Conservation (phyloP, 2,888 invertebrate genomes). For the Caenorhabditis sulstoni region DNA sequence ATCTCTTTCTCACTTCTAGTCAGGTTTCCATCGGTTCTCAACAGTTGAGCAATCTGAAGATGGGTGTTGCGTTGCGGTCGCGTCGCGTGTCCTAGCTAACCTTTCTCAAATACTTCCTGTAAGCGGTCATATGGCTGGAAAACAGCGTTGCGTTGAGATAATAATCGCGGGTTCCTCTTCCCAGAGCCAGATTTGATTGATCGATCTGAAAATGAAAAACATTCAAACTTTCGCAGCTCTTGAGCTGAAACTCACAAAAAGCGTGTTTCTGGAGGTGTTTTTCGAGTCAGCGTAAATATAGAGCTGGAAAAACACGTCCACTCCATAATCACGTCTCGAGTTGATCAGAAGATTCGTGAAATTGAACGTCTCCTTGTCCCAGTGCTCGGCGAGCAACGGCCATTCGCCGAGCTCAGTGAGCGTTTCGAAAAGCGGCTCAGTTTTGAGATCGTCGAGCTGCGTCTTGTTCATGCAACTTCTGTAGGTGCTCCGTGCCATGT, state of each 20-base stretch:
- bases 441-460: conserved; percentile 69
- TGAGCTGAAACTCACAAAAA: conserved; percentile 53
- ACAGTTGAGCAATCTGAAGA: conserved; percentile 61
- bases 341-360: conserved; percentile 61
- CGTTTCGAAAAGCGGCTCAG: conserved; percentile 67
- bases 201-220: conserved; percentile 68
- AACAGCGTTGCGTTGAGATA: conserved; percentile 79
- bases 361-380: conserved; percentile 55
- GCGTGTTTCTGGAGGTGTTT: conserved; percentile 72
- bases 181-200: conserved; percentile 77
- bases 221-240: neutral
- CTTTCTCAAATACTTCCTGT: conserved; percentile 73
- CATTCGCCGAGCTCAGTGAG: conserved; percentile 75
- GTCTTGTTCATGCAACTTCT: conserved; percentile 76
- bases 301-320: conserved; percentile 78
- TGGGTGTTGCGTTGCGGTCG: neutral
- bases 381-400: conserved; percentile 70
- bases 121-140: conserved; percentile 77
- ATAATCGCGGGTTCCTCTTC: conserved; percentile 77
- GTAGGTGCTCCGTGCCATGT: conserved; percentile 74
- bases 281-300: conserved; percentile 79
- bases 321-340: conserved; percentile 62
- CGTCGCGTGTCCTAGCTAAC: conserved; percentile 16
- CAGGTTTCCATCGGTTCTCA: conserved; percentile 60
- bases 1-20: conserved; percentile 53